Evolutionary conservation across 2,888 invertebrate species (phyloP), one percentile per base, ranked within the genome.

Genomic region (Drosophila subsilvestris): DNA sequence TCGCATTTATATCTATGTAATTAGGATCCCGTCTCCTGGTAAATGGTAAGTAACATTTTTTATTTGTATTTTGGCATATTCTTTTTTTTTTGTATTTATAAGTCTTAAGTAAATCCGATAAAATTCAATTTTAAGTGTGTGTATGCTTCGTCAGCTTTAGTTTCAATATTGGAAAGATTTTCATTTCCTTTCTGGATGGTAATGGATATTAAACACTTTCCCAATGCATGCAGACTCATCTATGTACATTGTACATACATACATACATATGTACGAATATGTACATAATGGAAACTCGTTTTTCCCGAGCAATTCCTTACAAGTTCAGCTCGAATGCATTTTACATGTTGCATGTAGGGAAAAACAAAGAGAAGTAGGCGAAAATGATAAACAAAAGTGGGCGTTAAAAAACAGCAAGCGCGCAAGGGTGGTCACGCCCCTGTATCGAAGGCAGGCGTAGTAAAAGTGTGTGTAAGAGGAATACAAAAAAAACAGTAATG

Each of bases 321-420:
- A 14, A 63, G 50, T 42, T 73, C 57, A 57, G 49, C 74, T 65
- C 43, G 53, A 71, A 65, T 65, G 74, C 66, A 66, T 57, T 71
- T 73, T 65, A 42, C 55, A 74, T 73, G 74, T 74, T 71, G 63
- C 65, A 56, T 49, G 68, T 22, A 12, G 42, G 51, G 18, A 25
- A 59, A 59, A 43, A 32, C 44, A 32, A 63, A 18, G 47, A 12
- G 69, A 27, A 43, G 32, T 20, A 17, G 37, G 12, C 27, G 37
- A 53, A 66, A 65, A 48, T 49, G 51, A 56, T 47, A 65, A 71
- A 63, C 73, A 54, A 37, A 50, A 49, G 29, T 50, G 72, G 63
- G 42, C 49, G 69, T 62, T 53, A 18, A 42, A 68, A 68, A 32
- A 56, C 29, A 56, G 68, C 48, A 63, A 53, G 32, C 50, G 56